Evolutionary conservation across 2,888 invertebrate genomes (phyloP).

Genomic region (Dasypogon diadema): DNA sequence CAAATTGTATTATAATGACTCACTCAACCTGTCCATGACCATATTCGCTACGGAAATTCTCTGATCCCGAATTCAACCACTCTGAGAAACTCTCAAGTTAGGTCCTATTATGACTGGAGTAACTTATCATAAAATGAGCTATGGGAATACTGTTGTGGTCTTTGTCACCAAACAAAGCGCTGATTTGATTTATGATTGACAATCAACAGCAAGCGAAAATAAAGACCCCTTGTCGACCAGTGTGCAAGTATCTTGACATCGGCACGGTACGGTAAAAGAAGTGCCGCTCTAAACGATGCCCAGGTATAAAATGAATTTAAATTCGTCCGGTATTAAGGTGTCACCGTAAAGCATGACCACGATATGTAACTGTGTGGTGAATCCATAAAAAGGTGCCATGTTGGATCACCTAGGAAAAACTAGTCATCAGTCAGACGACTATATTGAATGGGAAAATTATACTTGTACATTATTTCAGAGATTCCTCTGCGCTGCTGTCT

Average conservation of each 20-base stretch:
- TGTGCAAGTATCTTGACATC: neutral
- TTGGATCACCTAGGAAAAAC: slow-evolving; percentile 38
- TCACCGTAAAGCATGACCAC: slow-evolving; percentile 51
- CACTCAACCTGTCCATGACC: too few relatives aligned
- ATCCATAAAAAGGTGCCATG: slow-evolving; percentile 49
- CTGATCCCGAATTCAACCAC: too few relatives aligned
- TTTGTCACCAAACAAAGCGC: slow-evolving; percentile 11
- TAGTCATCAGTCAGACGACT: slow-evolving; percentile 55
- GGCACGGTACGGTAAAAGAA: neutral
- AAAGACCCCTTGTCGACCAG: neutral
- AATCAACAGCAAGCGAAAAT: slow-evolving; percentile 15
- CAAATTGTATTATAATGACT: too few relatives aligned
- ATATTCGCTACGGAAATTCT: too few relatives aligned
- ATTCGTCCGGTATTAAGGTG: slow-evolving; percentile 52
- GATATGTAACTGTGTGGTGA: slow-evolving; percentile 30
- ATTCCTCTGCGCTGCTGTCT: neutral
- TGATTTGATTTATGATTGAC: slow-evolving; percentile 41
- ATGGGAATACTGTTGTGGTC: neutral
- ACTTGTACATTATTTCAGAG: slow-evolving; percentile 17
- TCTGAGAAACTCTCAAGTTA: too few relatives aligned
- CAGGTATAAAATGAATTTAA: slow-evolving; percentile 50
- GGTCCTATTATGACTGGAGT: too few relatives aligned
- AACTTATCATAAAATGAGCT: neutral
- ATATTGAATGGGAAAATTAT: slow-evolving; percentile 56
- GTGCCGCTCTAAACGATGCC: neutral